Conservation (phyloP, 2,797 vertebrate genomes). For the Oreochromis mossambicus region DNA sequence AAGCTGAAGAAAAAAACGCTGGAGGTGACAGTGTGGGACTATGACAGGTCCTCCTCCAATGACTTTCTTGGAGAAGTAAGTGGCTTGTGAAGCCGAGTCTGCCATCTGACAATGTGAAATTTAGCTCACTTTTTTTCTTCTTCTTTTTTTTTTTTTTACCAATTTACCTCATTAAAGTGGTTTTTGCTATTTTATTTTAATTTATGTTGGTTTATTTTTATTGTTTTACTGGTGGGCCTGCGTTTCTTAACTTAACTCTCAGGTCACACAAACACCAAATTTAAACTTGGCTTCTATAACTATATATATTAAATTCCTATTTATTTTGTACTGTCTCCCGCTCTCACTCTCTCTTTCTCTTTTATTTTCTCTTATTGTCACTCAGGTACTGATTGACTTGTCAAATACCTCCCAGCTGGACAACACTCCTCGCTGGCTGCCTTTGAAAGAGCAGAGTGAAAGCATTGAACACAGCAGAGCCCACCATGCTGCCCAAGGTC, state of each 20-base stretch:
- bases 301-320: background rate
- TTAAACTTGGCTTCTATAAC: background rate
- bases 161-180: background rate
- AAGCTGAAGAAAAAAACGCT: slow-evolving; percentile 98
- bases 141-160: background rate
- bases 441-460: slow-evolving; percentile 93
- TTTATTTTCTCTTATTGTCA: background rate
- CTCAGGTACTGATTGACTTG: slow-evolving; percentile 93
- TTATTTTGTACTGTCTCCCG: background rate
- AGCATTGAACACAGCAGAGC: slow-evolving; percentile 87
- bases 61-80: slow-evolving; percentile 99
- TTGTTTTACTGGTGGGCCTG: background rate
- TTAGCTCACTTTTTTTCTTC: background rate
- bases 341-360: background rate
- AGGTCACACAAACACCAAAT: background rate
- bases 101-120: slow-evolving; percentile 10
- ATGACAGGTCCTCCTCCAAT: slow-evolving; percentile 96
- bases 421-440: slow-evolving; percentile 93
- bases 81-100: slow-evolving; percentile 28
- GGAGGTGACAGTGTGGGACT: slow-evolving; percentile 99
- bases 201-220: background rate
- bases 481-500: slow-evolving; percentile 81
- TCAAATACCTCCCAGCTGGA: slow-evolving; percentile 89
- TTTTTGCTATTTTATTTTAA: background rate
- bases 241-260: background rate